These are phyloP conservation scores for Aix galericulata DNA, from an alignment of 2,113 vertebrate species.

Conservation along the genomic window DNA sequence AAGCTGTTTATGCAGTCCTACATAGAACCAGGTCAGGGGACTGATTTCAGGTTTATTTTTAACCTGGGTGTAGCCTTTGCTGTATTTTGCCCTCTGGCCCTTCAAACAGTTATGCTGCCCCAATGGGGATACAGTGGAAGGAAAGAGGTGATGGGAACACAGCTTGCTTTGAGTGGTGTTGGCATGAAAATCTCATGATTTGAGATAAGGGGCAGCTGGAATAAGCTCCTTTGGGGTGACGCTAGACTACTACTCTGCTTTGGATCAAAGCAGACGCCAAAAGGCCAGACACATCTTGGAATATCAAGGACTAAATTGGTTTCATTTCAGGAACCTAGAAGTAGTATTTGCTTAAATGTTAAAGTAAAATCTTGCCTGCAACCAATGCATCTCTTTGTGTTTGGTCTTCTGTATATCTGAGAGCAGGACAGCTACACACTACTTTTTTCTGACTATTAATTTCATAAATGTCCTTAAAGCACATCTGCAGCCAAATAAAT, in stretches of 20 bases:
- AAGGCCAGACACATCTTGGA: neutral
- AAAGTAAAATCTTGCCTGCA: neutral
- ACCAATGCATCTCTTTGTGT: neutral
- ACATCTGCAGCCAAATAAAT: neutral
- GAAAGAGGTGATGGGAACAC: neutral
- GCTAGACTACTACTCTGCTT: neutral
- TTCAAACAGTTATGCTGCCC: neutral
- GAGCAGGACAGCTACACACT: neutral
- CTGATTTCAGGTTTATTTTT: constrained; percentile 13
- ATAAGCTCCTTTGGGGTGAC: neutral
- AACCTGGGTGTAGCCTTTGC: neutral
- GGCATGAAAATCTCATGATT: neutral
- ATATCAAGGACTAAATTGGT: neutral
- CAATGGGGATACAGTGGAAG: neutral
- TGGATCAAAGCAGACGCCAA: neutral
- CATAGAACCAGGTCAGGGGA: neutral
- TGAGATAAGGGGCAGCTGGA: neutral
- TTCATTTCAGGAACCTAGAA: neutral
- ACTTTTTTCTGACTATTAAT: neutral
- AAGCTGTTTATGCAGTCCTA: neutral
- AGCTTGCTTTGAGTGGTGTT: neutral
- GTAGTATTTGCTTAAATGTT: neutral
- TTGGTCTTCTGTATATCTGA: neutral
- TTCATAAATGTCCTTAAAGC: neutral
- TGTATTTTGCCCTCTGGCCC: neutral